Evolutionary conservation across 2,888 invertebrate genomes (phyloP).

Genomic region (Melanotus villosus): DNA sequence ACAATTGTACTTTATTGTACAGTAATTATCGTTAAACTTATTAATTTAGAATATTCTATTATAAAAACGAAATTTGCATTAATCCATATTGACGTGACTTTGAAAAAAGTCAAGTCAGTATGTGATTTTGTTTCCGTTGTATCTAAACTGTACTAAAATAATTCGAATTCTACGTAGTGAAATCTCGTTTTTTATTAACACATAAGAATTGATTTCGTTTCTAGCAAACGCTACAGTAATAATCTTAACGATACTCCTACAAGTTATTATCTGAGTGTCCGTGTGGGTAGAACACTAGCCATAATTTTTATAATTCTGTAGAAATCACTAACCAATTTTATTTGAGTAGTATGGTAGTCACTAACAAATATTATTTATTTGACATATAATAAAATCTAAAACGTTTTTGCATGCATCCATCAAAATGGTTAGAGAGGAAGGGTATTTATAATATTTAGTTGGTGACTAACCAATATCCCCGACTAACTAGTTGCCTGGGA

Average conservation of each 20-base stretch:
- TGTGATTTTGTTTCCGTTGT: conserved; percentile 11
- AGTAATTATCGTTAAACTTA: conserved; percentile 47
- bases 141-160: conserved; percentile 15
- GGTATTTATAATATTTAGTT: conserved; percentile 6
- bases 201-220: conserved; percentile 26
- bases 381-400: conserved; percentile 12
- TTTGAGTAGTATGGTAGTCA: conserved; percentile 33
- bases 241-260: conserved; percentile 18
- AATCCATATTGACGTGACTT: conserved; percentile 24
- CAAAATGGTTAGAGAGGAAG: conserved; percentile 6
- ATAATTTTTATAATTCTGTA: conserved; percentile 25
- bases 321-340: conserved; percentile 46
- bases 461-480: conserved; percentile 27
- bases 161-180: conserved; percentile 38
- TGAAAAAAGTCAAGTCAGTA: neutral
- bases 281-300: conserved; percentile 34
- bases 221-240: conserved; percentile 21
- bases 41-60: conserved; percentile 50
- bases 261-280: conserved; percentile 37
- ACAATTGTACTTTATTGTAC: conserved; percentile 45
- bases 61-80: conserved; percentile 27
- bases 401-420: conserved; percentile 5
- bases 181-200: conserved; percentile 43
- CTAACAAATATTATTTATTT: conserved; percentile 28
- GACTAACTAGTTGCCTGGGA: conserved; percentile 26